Evolutionary conservation across 1,140 invertebrate species (phyloP), one percentile per base, ranked within the genome.

Genomic region (Drosophila miranda): DNA sequence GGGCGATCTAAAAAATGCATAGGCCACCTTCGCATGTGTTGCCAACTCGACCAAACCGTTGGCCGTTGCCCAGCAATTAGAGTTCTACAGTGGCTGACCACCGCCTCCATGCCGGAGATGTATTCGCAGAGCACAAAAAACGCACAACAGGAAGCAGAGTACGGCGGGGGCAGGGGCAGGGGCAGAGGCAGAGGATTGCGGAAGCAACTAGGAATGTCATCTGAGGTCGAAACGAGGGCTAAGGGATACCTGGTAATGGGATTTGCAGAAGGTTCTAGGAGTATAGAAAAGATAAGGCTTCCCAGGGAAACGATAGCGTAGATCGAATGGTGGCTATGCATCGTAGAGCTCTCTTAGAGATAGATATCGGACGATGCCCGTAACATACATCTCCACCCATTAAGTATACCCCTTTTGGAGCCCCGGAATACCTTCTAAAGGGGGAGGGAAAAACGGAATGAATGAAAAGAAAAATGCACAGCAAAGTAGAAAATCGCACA

Each of bases 401-500:
- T 34, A n/a, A 8, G 43, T 46, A 30, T 51, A 41, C 50, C 43
- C 53, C 16, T 54, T 13, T 1, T 38, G 34, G 11, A 11, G 19
- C 5, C 34, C 0, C 1, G 11, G 11, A 13, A 38, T 38, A 38
- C 34, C 34, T 38, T 38, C 5, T 13, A 13, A 80, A 55, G 66
- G 44, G 19, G 50, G 55, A 51, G 66, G 44, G 48, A 7, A 46
- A 13, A 53, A 56, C 38, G 54, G 30, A 23, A 67, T 46, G 56
- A 54, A 49, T 59, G 51, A 75, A 61, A 54, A 23, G 77, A 75
- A 58, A 73, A 79, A 62, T 84, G 76, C 72, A 84, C 51, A 84
- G 80, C 55, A 76, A 80, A 76, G 67, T 76, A 73, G 80, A 84
- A 81, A 84, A 80, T 80, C 68, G 81, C 59, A 84, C 81, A 86